phyloP scores from a whole-genome alignment of 2,888 invertebrate genomes.

The Euproctis similis region DNA sequence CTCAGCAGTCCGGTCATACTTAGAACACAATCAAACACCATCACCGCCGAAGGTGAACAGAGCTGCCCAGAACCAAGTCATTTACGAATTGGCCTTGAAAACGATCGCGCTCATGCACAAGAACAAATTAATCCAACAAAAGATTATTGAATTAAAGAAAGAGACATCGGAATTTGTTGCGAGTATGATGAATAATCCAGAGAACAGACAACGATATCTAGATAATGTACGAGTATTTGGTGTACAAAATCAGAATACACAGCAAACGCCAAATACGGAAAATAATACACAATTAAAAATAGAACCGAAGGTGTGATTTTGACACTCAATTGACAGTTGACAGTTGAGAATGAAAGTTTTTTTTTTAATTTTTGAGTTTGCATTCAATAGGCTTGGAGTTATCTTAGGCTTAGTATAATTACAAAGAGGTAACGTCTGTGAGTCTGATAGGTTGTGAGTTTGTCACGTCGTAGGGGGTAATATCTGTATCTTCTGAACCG shows the following conservation, averaged over 20 bases:
- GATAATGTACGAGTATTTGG: slow-evolving; percentile 41
- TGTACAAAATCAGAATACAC: slow-evolving; percentile 19
- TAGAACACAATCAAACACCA: slow-evolving; percentile 21
- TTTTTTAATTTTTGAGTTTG: too few species aligned
- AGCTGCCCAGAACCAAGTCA: slow-evolving; percentile 56
- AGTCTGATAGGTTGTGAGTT: too few species aligned
- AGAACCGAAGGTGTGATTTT: too few species aligned
- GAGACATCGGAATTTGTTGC: slow-evolving; percentile 79
- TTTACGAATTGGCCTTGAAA: slow-evolving; percentile 78
- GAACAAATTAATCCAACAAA: slow-evolving; percentile 77
- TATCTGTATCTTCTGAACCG: too few species aligned
- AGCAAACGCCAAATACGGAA: slow-evolving; percentile 20
- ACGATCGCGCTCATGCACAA: slow-evolving; percentile 78
- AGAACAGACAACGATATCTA: slow-evolving; percentile 45
- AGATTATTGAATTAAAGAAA: slow-evolving; percentile 74
- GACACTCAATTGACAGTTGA: too few species aligned
- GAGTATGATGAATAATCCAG: slow-evolving; percentile 74
- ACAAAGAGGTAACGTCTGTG: too few species aligned
- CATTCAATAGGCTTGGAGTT: too few species aligned
- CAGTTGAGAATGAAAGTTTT: too few species aligned
- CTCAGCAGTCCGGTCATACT: slow-evolving; percentile 29
- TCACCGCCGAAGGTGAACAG: slow-evolving; percentile 35
- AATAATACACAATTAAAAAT: slow-evolving; percentile 31
- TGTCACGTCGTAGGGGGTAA: too few species aligned
- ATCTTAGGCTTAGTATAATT: too few species aligned